These are phyloP conservation scores for Poecilia latipinna DNA, from an alignment of 2,113 vertebrate species.

Conservation along the genomic window DNA sequence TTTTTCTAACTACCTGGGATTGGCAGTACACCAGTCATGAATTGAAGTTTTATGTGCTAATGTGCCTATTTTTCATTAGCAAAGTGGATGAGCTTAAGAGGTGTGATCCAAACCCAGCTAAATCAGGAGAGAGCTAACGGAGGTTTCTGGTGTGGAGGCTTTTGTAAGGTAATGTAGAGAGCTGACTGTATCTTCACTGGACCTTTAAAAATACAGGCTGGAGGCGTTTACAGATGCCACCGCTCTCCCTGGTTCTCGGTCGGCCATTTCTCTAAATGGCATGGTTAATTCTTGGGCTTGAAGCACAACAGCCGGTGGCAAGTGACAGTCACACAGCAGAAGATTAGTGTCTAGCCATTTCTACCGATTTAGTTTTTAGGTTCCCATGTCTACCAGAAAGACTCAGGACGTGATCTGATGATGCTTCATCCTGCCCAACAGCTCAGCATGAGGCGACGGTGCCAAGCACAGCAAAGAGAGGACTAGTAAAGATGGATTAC, in stretches of 20 bases:
- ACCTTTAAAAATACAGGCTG: background rate
- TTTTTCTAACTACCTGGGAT: too few relatives aligned
- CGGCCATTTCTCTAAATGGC: background rate
- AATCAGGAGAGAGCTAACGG: too few relatives aligned
- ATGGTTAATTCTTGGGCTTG: background rate
- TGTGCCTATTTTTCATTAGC: too few relatives aligned
- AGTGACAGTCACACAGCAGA: slow-evolving; percentile 1
- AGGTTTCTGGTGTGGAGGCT: too few relatives aligned
- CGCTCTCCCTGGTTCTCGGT: background rate
- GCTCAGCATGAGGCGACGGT: slow-evolving; percentile 15
- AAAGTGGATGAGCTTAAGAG: too few relatives aligned
- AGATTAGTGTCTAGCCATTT: background rate
- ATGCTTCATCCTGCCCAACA: slow-evolving; percentile 34
- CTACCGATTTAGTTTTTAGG: background rate
- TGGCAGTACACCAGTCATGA: too few relatives aligned
- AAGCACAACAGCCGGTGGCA: background rate
- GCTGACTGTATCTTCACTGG: too few relatives aligned
- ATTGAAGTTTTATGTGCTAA: too few relatives aligned
- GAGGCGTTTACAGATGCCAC: background rate
- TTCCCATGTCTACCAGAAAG: background rate
- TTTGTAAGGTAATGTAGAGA: too few relatives aligned
- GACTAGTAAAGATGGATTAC: slow-evolving; percentile 83
- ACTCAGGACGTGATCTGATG: background rate
- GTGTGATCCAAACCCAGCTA: too few relatives aligned
- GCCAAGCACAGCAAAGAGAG: slow-evolving; percentile 14